phyloP scores from a whole-genome alignment of 2,888 invertebrate genomes.

The Antheraea yamamai region DNA sequence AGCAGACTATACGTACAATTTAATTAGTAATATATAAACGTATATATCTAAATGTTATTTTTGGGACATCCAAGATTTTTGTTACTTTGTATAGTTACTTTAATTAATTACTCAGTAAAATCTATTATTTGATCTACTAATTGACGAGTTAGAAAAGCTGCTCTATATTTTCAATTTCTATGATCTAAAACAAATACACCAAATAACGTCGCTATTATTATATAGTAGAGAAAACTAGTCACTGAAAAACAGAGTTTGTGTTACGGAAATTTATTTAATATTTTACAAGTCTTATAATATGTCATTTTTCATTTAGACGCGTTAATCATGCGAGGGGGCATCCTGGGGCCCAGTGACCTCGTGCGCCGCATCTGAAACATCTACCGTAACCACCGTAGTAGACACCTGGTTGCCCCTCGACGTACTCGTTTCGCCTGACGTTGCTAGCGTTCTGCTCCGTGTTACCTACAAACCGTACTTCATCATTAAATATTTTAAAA shows the following conservation, averaged over 20 bases:
- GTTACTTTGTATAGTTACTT: no score
- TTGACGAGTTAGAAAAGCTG: no score
- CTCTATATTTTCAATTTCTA: no score
- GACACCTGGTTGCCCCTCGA: constrained; percentile 58
- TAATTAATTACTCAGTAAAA: no score
- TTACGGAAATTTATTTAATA: neutral
- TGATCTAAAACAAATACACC: no score
- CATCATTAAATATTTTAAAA: no score
- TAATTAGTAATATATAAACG: no score
- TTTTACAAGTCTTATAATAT: neutral
- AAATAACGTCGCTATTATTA: neutral
- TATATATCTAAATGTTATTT: no score
- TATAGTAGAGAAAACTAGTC: neutral
- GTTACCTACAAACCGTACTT: neutral
- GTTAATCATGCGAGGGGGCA: constrained; percentile 53
- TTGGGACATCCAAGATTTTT: no score
- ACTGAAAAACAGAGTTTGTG: neutral
- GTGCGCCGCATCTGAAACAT: constrained; percentile 80
- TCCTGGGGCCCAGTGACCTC: constrained; percentile 78
- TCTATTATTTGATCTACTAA: no score
- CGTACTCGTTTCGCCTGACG: constrained; percentile 33
- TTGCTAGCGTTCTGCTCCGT: neutral
- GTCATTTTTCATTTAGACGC: neutral
- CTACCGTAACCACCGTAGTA: constrained; percentile 84
- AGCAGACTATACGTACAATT: no score